Evolutionary conservation across 1,140 invertebrate species (phyloP).

Genomic region (Bombus superbus): DNA sequence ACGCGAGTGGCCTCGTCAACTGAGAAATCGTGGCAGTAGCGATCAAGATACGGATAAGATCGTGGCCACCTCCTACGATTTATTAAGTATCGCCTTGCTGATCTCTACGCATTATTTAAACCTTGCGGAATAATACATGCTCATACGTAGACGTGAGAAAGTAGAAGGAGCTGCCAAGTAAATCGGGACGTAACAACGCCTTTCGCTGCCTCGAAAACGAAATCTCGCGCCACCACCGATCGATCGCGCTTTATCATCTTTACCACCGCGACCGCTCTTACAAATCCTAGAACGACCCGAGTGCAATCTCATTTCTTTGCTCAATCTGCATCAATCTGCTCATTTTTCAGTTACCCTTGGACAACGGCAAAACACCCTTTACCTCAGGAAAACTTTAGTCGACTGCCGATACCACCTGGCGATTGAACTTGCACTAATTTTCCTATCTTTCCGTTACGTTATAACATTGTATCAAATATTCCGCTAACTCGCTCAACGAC

Average conservation of each 20-base stretch:
- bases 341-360: no score
- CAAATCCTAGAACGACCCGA: conserved; percentile 22
- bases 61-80: conserved; percentile 74
- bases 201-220: conserved; percentile 42
- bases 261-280: background rate
- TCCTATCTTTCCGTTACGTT: no score
- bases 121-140: conserved; percentile 26
- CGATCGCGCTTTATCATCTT: conserved; percentile 3
- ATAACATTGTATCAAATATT: no score
- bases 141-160: background rate
- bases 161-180: conserved; percentile 6
- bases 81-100: conserved; percentile 70
- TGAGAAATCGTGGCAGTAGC: conserved; percentile 71
- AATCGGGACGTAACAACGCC: background rate
- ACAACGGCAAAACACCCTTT: no score
- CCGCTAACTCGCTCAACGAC: no score
- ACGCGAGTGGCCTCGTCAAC: conserved; percentile 38
- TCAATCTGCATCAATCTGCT: background rate
- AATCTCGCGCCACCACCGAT: conserved; percentile 37
- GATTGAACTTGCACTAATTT: no score
- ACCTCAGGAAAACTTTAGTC: no score
- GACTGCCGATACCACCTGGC: no score
- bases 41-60: conserved; percentile 79
- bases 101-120: conserved; percentile 10
- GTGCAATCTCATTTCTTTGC: background rate